Evolutionary conservation across 2,113 vertebrate species (phyloP).

Genomic region (Odontophorus gujanensis): DNA sequence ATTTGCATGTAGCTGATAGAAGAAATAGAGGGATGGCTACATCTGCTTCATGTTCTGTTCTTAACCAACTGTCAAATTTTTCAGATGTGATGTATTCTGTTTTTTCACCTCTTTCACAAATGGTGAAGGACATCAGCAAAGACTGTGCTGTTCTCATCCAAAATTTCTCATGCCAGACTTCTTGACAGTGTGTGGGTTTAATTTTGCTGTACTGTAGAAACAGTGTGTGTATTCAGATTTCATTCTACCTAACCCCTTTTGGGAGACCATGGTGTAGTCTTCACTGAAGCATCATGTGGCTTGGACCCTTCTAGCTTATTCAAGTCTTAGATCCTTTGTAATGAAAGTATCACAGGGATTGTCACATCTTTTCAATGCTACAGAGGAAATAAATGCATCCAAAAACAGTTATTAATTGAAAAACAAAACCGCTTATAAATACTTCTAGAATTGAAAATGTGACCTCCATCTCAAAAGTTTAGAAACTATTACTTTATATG

Average conservation of each 20-base stretch:
- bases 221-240: not conserved
- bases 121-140: not conserved
- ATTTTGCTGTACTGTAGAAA: not conserved
- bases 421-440: not conserved
- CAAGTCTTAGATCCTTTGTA: not conserved
- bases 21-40: not conserved
- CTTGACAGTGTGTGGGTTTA: not conserved
- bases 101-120: not conserved
- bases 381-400: not conserved
- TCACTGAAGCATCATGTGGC: not conserved
- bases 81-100: not conserved
- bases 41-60: not conserved
- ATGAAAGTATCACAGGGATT: not conserved
- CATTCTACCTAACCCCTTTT: not conserved
- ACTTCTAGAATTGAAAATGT: not conserved
- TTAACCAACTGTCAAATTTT: not conserved
- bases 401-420: not conserved
- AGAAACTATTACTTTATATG: not conserved
- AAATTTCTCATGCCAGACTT: not conserved
- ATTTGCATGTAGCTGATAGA: not conserved
- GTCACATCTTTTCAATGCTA: not conserved
- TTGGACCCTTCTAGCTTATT: not conserved
- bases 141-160: not conserved
- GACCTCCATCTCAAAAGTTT: not conserved
- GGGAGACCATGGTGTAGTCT: not conserved